Evolutionary conservation across 2,797 vertebrate genomes (phyloP).

Genomic region (Enteromius paludinosus): DNA sequence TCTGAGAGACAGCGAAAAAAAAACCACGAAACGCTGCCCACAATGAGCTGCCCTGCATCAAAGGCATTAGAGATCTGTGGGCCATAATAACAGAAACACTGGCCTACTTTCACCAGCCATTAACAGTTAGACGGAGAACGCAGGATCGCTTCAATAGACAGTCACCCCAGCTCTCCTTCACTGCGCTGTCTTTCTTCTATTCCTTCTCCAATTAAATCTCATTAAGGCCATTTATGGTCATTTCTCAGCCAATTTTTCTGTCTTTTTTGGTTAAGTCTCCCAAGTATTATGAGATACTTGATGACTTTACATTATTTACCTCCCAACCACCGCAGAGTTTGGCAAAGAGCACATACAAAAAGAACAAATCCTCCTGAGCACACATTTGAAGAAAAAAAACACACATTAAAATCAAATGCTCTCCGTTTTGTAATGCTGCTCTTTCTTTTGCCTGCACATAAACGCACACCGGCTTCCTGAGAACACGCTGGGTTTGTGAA

Average conservation of each 20-base stretch:
- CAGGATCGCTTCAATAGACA: slow-evolving; percentile 39
- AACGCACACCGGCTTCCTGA: slow-evolving; percentile 36
- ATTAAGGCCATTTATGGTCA: slow-evolving; percentile 69
- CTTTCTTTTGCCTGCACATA: background rate
- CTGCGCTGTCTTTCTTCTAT: slow-evolving; percentile 54
- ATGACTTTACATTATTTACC: background rate
- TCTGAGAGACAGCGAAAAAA: background rate
- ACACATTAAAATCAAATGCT: slow-evolving; percentile 12
- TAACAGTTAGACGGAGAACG: slow-evolving; percentile 33
- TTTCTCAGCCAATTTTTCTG: slow-evolving; percentile 63
- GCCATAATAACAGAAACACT: slow-evolving; percentile 47
- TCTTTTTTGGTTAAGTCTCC: slow-evolving; percentile 19
- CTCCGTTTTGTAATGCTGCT: background rate
- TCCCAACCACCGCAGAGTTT: background rate
- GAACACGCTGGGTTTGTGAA: slow-evolving; percentile 39
- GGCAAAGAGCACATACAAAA: background rate
- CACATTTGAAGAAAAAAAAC: background rate
- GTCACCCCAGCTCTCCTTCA: slow-evolving; percentile 50
- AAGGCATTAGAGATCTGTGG: slow-evolving; percentile 41
- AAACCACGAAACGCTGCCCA: slow-evolving; percentile 8
- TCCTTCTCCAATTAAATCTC: slow-evolving; percentile 72
- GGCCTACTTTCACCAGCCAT: slow-evolving; percentile 57
- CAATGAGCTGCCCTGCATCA: slow-evolving; percentile 42
- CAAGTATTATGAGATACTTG: slow-evolving; percentile 37
- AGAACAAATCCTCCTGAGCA: slow-evolving; percentile 1